Percentiles rank a stretch among this genome's conserved stretches.
Conservation (phyloP, 2,113 vertebrate species). For the Syngnathus typhle region DNA sequence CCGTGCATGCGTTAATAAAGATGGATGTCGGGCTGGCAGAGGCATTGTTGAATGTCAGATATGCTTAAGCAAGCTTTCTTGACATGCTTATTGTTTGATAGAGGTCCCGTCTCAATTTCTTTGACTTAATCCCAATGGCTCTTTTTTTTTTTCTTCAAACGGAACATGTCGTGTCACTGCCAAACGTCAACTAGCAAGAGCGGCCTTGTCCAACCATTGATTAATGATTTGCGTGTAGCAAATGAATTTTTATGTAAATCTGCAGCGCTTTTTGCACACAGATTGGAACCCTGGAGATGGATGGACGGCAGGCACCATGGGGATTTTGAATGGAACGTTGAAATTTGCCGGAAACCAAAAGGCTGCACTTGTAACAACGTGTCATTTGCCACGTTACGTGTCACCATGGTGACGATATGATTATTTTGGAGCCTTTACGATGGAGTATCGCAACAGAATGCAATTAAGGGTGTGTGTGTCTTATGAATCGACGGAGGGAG, state of each 20-base stretch:
- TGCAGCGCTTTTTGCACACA: too few species aligned
- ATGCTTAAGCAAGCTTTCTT: conserved; percentile 4
- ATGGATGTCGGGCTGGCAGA: conserved; percentile 16
- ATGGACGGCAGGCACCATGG: background rate
- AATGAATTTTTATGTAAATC: too few species aligned
- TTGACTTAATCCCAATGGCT: background rate
- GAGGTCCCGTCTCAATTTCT: background rate
- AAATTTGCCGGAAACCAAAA: conserved; percentile 1
- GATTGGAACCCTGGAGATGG: too few species aligned
- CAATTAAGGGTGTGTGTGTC: conserved; percentile 26
- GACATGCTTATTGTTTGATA: too few species aligned
- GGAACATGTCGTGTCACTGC: background rate
- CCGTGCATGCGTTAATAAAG: conserved; percentile 13
- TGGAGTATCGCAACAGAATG: conserved; percentile 29
- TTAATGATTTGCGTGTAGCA: too few species aligned
- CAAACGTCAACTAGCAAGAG: background rate
- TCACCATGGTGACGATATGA: conserved; percentile 21
- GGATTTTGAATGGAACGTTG: background rate
- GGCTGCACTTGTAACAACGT: background rate
- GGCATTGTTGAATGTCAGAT: conserved; percentile 20
- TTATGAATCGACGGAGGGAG: conserved; percentile 37
- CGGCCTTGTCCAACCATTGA: too few species aligned
- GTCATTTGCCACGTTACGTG: conserved; percentile 5
- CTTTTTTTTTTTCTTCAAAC: background rate
- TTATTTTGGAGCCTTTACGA: conserved; percentile 28